Percentiles rank a stretch among this genome's conserved stretches.
Conservation (phyloP, 2,797 vertebrate species). For the Cryptoblepharus egeriae region DNA sequence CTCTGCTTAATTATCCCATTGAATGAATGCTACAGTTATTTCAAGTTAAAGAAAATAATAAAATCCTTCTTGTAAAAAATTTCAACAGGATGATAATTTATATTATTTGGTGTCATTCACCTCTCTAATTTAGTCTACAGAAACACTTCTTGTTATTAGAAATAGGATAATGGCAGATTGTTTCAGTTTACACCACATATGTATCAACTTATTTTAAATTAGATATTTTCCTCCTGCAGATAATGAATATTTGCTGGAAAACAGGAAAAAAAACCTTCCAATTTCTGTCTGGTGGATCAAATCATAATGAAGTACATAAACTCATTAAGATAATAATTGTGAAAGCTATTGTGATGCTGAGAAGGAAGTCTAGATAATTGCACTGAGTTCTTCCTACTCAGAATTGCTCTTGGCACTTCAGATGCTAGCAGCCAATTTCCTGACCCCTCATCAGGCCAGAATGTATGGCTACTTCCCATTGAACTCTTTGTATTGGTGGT, state of each 20-base stretch:
- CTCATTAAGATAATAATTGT: neutral
- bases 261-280: neutral
- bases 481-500: no score
- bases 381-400: neutral
- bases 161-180: slow-evolving; percentile 17
- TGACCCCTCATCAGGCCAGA: no score
- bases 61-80: neutral
- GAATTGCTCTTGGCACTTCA: no score
- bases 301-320: slow-evolving; percentile 9
- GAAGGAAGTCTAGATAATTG: neutral
- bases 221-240: slow-evolving; percentile 2
- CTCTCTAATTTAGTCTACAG: slow-evolving; percentile 2
- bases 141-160: slow-evolving; percentile 13
- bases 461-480: no score
- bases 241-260: slow-evolving; percentile 11
- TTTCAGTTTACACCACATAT: neutral
- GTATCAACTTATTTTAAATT: neutral
- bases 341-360: neutral
- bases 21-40: neutral
- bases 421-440: no score
- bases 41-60: neutral
- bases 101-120: neutral
- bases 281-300: slow-evolving; percentile 26
- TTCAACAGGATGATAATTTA: neutral
- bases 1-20: neutral